These are phyloP conservation scores for Amiota minor DNA, from an alignment of 2,888 invertebrate species.

Conservation along the genomic window DNA sequence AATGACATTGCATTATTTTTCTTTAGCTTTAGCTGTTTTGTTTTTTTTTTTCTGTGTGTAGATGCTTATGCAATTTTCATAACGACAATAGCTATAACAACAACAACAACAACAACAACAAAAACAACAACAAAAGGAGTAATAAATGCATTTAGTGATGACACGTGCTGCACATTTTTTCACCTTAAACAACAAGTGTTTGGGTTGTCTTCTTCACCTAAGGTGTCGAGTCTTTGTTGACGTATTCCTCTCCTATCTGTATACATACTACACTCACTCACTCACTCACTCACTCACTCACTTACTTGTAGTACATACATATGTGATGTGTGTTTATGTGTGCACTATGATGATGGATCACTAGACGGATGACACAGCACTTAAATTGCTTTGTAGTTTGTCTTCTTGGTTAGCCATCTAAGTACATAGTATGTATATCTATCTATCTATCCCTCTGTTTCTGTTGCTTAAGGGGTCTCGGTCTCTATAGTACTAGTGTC, in stretches of 20 bases:
- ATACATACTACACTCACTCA: too few species aligned
- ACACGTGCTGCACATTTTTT: slow-evolving; percentile 16
- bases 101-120: too few species aligned
- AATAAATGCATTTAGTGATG: slow-evolving; percentile 7
- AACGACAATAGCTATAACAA: neutral
- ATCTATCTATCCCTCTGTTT: too few species aligned
- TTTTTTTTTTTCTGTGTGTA: neutral
- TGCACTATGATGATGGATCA: slow-evolving; percentile 62
- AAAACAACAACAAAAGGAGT: neutral
- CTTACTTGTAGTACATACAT: too few species aligned
- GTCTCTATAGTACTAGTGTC: neutral
- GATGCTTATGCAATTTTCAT: slow-evolving; percentile 21
- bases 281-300: too few species aligned
- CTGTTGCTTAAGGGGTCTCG: neutral
- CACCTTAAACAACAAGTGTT: neutral
- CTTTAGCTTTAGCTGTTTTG: too few species aligned
- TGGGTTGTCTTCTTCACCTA: neutral
- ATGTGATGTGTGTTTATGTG: neutral
- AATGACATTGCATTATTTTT: too few species aligned
- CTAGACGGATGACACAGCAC: slow-evolving; percentile 63
- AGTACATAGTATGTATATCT: too few species aligned
- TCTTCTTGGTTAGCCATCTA: neutral
- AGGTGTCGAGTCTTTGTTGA: slow-evolving; percentile 1
- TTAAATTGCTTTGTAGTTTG: slow-evolving; percentile 36
- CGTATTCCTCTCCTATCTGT: neutral